phyloP scores from a whole-genome alignment of 2,888 invertebrate species.

The Stegana nigrithorax region DNA sequence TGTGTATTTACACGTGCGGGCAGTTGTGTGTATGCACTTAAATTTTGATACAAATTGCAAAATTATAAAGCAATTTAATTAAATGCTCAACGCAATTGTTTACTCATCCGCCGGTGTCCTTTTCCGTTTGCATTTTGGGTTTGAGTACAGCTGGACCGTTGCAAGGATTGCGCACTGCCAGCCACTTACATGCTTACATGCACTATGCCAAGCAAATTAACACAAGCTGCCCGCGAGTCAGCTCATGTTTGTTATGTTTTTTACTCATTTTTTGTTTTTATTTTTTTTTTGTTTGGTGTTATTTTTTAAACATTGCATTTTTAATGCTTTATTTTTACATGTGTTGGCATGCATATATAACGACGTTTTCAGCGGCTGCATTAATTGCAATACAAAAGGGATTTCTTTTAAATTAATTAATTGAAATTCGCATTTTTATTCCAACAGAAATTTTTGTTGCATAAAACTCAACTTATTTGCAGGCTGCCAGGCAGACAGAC shows the following conservation, averaged over 20 bases:
- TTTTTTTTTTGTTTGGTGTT: not conserved
- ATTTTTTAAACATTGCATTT: not conserved
- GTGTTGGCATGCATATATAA: no score
- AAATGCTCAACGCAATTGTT: constrained; percentile 12
- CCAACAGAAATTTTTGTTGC: no score
- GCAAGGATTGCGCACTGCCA: not conserved
- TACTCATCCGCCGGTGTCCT: not conserved
- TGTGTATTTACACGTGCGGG: not conserved
- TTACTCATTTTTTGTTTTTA: not conserved
- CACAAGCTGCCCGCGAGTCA: not conserved
- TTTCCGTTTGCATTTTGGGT: not conserved
- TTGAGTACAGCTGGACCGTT: not conserved
- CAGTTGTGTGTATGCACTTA: not conserved
- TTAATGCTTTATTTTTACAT: not conserved
- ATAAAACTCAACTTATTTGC: no score
- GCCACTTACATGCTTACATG: not conserved
- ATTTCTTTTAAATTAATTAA: constrained; percentile 5
- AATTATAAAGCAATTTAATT: constrained; percentile 19
- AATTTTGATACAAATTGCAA: constrained; percentile 13
- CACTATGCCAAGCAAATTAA: constrained; percentile 1
- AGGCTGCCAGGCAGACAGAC: no score
- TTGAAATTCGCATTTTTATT: no score
- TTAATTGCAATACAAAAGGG: not conserved
- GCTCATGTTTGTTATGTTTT: not conserved
- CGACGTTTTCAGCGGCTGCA: no score